Percentiles rank a stretch among this genome's conserved stretches.
These are phyloP conservation scores for Epinephelus fuscoguttatus DNA, from an alignment of 2,113 vertebrate genomes.

Conservation along the genomic window DNA sequence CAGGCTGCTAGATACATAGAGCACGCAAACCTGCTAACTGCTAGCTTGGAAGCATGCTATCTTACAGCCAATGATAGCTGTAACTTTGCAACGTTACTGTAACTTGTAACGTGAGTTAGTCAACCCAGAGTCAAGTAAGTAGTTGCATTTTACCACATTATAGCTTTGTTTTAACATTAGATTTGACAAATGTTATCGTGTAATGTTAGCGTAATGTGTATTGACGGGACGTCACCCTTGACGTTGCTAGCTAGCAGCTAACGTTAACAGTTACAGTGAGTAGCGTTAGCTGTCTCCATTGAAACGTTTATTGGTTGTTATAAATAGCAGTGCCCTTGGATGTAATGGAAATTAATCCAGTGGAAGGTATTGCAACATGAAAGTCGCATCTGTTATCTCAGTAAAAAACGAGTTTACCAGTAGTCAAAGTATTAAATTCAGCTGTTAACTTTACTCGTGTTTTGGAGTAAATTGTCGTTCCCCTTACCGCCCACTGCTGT, in stretches of 20 bases:
- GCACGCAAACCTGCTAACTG: constrained; percentile 24
- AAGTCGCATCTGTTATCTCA: accelerated
- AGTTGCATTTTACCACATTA: accelerated
- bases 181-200: neutral
- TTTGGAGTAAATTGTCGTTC: neutral
- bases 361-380: accelerated
- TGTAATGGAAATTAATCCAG: neutral
- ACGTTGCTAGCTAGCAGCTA: neutral
- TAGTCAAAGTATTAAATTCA: neutral
- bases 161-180: accelerated
- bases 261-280: no score
- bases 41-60: constrained; percentile 26
- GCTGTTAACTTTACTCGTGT: neutral
- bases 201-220: neutral
- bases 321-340: neutral
- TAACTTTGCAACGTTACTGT: neutral
- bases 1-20: neutral
- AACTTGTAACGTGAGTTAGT: neutral
- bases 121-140: accelerated
- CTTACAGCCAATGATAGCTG: neutral
- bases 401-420: neutral
- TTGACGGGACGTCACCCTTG: neutral
- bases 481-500: neutral
- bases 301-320: neutral
- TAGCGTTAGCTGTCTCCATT: neutral